Conservation (phyloP, 2,888 invertebrate species). For the Xestobium rufovillosum region DNA sequence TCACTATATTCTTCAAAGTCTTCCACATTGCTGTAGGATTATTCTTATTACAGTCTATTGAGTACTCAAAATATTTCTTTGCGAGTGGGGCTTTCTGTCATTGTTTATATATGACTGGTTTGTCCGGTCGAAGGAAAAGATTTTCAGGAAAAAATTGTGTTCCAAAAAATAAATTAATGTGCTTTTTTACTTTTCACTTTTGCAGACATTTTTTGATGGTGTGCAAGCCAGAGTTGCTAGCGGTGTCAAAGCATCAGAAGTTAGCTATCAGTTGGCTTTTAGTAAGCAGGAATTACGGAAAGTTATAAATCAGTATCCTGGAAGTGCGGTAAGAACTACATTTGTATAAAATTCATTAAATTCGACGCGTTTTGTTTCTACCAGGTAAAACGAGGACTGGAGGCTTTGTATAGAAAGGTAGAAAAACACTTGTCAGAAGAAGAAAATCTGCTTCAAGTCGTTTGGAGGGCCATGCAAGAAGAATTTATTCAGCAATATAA, state of each 20-base stretch:
- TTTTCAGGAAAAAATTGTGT: too few species aligned
- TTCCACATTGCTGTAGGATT: too few species aligned
- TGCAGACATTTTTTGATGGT: constrained; percentile 91
- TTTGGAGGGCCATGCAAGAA: constrained; percentile 99
- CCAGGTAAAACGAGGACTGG: constrained; percentile 85
- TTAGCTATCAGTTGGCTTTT: constrained; percentile 95
- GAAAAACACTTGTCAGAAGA: constrained; percentile 96
- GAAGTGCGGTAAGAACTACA: constrained; percentile 45
- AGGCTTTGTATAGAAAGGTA: constrained; percentile 88
- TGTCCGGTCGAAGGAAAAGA: too few species aligned
- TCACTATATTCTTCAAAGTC: too few species aligned
- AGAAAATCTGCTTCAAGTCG: constrained; percentile 89
- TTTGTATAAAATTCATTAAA: background rate
- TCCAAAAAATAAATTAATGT: too few species aligned
- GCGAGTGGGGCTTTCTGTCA: too few species aligned
- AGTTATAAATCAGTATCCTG: constrained; percentile 91
- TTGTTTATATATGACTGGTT: too few species aligned
- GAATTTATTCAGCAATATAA: constrained; percentile 97
- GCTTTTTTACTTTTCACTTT: constrained; percentile 26
- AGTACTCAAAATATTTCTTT: too few species aligned
- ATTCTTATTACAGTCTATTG: too few species aligned
- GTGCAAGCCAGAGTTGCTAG: constrained; percentile 87
- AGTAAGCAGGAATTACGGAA: constrained; percentile 94
- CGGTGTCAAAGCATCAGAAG: constrained; percentile 94
- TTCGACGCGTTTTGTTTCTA: constrained; percentile 13